Conservation (phyloP, 2,888 invertebrate species). For the Xiphydria camelus region DNA sequence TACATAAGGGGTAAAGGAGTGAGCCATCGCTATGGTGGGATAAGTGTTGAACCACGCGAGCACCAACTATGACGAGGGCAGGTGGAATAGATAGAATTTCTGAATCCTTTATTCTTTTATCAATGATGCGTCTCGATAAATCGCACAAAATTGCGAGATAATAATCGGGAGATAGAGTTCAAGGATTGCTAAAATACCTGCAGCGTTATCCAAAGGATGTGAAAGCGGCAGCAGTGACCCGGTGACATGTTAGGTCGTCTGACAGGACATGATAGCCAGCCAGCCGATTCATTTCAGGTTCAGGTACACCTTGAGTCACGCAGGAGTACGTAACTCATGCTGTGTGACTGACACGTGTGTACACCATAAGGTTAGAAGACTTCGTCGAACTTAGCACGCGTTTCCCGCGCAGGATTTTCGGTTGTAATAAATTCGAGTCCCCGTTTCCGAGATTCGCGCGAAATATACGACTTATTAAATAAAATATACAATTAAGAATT, state of each 20-base stretch:
- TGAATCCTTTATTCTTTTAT: neutral
- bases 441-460: no score
- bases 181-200: conserved; percentile 20
- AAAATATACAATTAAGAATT: conserved; percentile 12
- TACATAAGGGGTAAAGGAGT: conserved; percentile 25
- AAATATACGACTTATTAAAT: no score
- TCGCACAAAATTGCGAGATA: no score
- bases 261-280: conserved; percentile 26
- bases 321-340: conserved; percentile 9
- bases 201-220: conserved; percentile 34
- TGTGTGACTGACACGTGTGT: neutral
- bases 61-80: conserved; percentile 20
- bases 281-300: conserved; percentile 32
- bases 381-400: no score
- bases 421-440: no score
- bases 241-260: conserved; percentile 36
- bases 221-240: conserved; percentile 21
- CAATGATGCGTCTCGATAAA: no score
- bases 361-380: neutral
- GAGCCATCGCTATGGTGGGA: conserved; percentile 21
- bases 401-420: no score
- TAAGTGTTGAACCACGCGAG: conserved; percentile 19
- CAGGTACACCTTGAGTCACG: conserved; percentile 19
- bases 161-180: conserved; percentile 4
- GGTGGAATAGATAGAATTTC: neutral